Base-by-base conservation (phyloP, 2,888 invertebrate species). In the Anodontia alba region DNA sequence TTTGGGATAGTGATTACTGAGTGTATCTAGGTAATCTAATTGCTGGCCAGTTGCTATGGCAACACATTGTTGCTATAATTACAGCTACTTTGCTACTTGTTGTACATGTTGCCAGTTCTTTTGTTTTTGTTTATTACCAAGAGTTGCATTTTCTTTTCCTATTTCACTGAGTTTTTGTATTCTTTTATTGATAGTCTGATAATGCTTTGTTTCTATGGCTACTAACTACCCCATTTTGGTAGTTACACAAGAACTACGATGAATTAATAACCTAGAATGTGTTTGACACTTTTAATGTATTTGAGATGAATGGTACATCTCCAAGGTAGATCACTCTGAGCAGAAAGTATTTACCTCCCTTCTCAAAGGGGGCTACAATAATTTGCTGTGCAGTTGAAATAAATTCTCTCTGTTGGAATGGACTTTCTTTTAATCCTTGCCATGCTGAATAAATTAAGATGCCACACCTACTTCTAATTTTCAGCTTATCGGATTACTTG, bases 1-100 rank as follows among this genome's bases (percentile, higher is more conserved):
- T 87, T 85, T 87, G 89, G 87, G 87, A 88, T 83, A 88, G 87
- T 87, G 88, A 88, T 81, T 54, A 80, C 83, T 74, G 77, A 83
- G 70, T 80, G 77, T 62, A 82, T 81, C 78, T 89, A 88, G 87
- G 87, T 88, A 87, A 87, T 43, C n/a, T 62, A 73, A 42, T 51
- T 54, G 54, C 54, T 33, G 33, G 62, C 33, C 62, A 62, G 62
- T 62, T 70, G 67, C 68, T 73, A 70, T 70, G 46, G 69, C 49
- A 70, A 70, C 49, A 0, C 15, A 54, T 12, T 68, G 43, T 68
- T 68, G 68, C 68, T 43, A 68, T 23, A 46, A 70, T n/a, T 20
- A 31, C 69, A 70, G 36, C 69, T 70, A 29, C 29, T 43, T 43
- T 42, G 26, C 29, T 49, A 46, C 23, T 70, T 70, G 26, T 70